Conservation (phyloP, 1,140 invertebrate genomes). For the Bombus superbus region DNA sequence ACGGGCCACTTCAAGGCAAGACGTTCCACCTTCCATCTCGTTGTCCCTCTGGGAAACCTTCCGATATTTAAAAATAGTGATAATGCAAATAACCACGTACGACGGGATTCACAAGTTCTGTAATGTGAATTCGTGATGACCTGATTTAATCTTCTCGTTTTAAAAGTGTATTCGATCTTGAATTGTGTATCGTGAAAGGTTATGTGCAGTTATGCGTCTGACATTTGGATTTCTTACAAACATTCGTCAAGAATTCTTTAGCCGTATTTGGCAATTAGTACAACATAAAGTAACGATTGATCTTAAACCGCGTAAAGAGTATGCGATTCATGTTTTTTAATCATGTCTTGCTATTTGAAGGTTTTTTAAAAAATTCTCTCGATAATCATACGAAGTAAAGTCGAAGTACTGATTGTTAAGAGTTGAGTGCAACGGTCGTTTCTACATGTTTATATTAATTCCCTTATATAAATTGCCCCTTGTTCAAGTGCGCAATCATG, state of each 20-base stretch:
- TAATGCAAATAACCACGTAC: conserved; percentile 26
- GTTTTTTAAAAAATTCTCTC: conserved; percentile 31
- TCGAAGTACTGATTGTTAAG: not conserved
- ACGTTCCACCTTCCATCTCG: conserved; percentile 29
- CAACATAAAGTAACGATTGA: conserved; percentile 21
- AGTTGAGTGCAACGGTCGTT: conserved; percentile 52
- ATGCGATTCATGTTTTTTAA: conserved; percentile 25
- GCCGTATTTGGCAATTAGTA: conserved; percentile 30
- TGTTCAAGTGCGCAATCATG: not conserved
- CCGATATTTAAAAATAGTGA: conserved; percentile 32
- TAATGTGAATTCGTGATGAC: conserved; percentile 30
- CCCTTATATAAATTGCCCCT: not conserved
- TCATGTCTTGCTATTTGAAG: not conserved
- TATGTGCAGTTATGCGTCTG: conserved; percentile 63
- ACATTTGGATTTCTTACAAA: conserved; percentile 33
- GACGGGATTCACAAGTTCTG: conserved; percentile 13
- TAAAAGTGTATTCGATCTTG: conserved; percentile 30
- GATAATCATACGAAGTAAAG: conserved; percentile 3
- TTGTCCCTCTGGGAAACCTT: not conserved
- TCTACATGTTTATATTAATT: not conserved
- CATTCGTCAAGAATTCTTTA: conserved; percentile 20
- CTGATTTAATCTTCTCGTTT: conserved; percentile 45
- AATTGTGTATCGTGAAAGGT: conserved; percentile 51
- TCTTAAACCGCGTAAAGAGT: conserved; percentile 16
- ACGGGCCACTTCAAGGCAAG: conserved; percentile 57